Conservation (phyloP, 2,797 vertebrate genomes). For the Myotis myotis region DNA sequence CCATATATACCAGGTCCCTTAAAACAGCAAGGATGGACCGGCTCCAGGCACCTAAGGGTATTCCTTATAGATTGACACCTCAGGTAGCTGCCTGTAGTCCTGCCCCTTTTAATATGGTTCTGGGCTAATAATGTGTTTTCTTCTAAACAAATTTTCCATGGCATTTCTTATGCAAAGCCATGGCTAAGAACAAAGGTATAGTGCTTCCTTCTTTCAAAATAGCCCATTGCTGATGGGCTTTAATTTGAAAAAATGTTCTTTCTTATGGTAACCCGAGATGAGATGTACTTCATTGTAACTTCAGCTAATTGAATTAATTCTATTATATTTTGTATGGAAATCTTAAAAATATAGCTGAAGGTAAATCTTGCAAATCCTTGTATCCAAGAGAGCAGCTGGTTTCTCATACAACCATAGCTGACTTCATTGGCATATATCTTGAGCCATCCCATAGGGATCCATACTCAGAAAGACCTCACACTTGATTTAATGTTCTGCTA, state of each 20-base stretch:
- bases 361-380: neutral
- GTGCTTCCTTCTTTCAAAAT: neutral
- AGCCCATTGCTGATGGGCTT: neutral
- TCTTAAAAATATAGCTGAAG: neutral
- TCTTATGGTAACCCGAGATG: neutral
- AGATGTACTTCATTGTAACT: neutral
- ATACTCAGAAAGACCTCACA: neutral
- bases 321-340: neutral
- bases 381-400: neutral
- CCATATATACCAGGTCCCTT: no score
- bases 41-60: neutral
- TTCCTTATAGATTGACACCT: neutral
- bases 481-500: neutral
- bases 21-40: no score
- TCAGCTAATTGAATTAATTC: neutral
- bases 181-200: neutral
- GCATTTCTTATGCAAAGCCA: neutral
- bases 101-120: neutral
- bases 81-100: neutral
- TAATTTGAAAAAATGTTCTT: neutral
- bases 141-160: neutral
- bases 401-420: neutral
- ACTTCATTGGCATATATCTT: neutral
- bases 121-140: neutral
- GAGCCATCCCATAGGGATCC: neutral